A percentile compares a stretch with the other conserved stretches of the same genome.
phyloP scores from a whole-genome alignment of 1,140 invertebrate genomes.

The Idris sp. region DNA sequence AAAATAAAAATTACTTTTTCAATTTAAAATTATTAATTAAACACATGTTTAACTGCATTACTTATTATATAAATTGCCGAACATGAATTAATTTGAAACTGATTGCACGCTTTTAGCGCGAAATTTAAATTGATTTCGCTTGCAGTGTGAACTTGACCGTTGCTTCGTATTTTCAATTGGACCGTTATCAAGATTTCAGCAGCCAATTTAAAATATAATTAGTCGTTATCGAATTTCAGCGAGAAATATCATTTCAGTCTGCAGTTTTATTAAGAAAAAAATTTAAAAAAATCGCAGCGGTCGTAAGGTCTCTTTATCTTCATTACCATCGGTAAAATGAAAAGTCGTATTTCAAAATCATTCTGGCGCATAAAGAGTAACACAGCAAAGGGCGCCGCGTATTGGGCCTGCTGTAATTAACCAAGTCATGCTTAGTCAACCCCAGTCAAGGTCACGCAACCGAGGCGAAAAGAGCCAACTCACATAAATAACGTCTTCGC shows the following conservation, averaged over 20 bases:
- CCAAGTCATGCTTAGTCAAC: slow-evolving; percentile 61
- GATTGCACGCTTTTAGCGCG: too few species aligned
- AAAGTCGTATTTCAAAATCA: slow-evolving; percentile 46
- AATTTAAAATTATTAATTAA: too few species aligned
- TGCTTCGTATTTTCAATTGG: slow-evolving; percentile 2
- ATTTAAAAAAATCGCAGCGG: slow-evolving; percentile 20
- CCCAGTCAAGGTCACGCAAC: slow-evolving; percentile 61
- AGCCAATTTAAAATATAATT: slow-evolving; percentile 21
- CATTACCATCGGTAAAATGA: slow-evolving; percentile 33
- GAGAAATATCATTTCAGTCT: slow-evolving; percentile 19
- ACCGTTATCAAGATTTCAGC: slow-evolving; percentile 14
- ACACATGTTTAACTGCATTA: too few species aligned
- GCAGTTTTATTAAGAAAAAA: too few species aligned
- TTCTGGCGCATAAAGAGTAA: slow-evolving; percentile 32
- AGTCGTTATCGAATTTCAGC: slow-evolving; percentile 23
- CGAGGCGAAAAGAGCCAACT: slow-evolving; percentile 38
- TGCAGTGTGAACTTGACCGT: background rate
- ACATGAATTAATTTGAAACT: too few species aligned
- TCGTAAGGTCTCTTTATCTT: slow-evolving; percentile 11
- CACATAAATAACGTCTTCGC: slow-evolving; percentile 35
- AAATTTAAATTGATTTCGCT: background rate
- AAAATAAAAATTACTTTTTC: too few species aligned
- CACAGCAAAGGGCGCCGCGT: slow-evolving; percentile 34
- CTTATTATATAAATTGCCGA: too few species aligned
- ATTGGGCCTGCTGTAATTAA: slow-evolving; percentile 53